phyloP scores from a whole-genome alignment of 2,888 invertebrate genomes.

The Malachius bipustulatus region DNA sequence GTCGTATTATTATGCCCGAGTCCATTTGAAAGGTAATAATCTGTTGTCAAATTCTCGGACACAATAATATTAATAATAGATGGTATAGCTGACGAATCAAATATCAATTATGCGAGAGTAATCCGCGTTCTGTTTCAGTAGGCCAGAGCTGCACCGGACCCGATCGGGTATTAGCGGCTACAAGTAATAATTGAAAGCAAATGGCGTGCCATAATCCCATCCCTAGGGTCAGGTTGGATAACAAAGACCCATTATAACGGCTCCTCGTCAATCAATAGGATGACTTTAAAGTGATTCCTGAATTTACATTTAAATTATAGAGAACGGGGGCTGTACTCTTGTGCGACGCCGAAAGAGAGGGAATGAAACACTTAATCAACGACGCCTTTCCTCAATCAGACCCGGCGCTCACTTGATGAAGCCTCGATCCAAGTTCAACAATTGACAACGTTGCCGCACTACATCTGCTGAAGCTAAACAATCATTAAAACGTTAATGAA shows the following conservation, averaged over 20 bases:
- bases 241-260: background rate
- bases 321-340: conserved; percentile 14
- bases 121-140: conserved; percentile 1
- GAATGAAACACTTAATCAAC: conserved; percentile 25
- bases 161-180: conserved; percentile 18
- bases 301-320: conserved; percentile 29
- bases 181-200: conserved; percentile 18
- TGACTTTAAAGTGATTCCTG: conserved; percentile 23
- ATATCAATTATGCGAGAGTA: background rate
- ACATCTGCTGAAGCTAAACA: too few species aligned
- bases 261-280: conserved; percentile 22
- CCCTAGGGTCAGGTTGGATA: background rate
- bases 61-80: too few species aligned
- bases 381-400: conserved; percentile 22
- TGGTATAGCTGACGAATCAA: too few species aligned
- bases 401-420: too few species aligned
- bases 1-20: too few species aligned
- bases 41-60: too few species aligned
- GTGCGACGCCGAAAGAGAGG: conserved; percentile 19
- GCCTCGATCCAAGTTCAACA: too few species aligned
- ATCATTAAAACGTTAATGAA: too few species aligned
- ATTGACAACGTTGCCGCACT: conserved; percentile 4
- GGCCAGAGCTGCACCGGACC: conserved; percentile 5
- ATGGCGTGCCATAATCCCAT: conserved; percentile 16
- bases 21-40: too few species aligned